Base-by-base conservation (phyloP, 2,797 vertebrate species). In the Sebastes iracundus region DNA sequence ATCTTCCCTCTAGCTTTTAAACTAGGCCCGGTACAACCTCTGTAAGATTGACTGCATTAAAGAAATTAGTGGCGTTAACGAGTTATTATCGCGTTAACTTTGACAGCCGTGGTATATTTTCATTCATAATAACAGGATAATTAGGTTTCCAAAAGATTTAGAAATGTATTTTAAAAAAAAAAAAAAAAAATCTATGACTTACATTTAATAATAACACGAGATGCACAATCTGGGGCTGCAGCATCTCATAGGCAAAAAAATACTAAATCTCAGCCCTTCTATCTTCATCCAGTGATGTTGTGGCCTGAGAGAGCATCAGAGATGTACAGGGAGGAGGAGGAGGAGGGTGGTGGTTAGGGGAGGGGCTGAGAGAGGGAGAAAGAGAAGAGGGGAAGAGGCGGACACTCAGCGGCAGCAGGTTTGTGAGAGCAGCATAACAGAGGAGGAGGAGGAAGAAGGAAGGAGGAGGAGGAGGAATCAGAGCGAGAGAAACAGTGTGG, bases 341-440 rank as follows among this genome's bases (percentile, higher is more conserved):
- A 49, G 66, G 72, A 79, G 84, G 72, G 73, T 61, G 82, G 38
- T 30, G 74, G 18, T 27, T 28, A 80, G 77, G 63, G 84, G 79
- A 80, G 77, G 74, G 75, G 73, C 77, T 12, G 79, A 59, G 66
- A 23, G 79, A 75, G 80, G 64, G 32, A 76, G 65, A 32, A 67
- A 76, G 75, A 77, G 46, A 49, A 49, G 80, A 69, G 83, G 55
- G 83, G 62, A 81, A 77, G 91, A 90, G 90, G 89, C 82, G 67
- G 80, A 83, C 83, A 80, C 82, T 83, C 77, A 60, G 88, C 56
- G 69, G 87, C 85, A 89, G 93, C 89, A 92, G 92, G 88, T 89
- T 90, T 90, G 85, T 93, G 89, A 94, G 88, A 91, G 87, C 90
- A 90, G 90, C 92, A 91, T 82, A 49, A 87, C 78, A 75, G 80